These are phyloP conservation scores for Synanthedon formicaeformis DNA, from an alignment of 2,888 invertebrate species.

Conservation along the genomic window DNA sequence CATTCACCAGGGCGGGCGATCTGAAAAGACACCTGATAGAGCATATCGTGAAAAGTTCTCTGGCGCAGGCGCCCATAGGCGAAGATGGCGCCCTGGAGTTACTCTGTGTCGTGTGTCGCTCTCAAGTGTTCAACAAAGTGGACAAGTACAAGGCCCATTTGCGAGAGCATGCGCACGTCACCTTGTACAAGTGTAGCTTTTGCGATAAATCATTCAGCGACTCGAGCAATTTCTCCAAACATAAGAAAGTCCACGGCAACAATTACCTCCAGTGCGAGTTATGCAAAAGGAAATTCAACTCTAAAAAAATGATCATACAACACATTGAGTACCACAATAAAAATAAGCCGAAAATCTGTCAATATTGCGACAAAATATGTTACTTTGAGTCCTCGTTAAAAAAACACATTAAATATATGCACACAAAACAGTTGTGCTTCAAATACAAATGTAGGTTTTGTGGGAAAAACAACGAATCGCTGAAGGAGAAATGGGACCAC, in stretches of 20 bases:
- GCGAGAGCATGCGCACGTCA: constrained; percentile 58
- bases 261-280: constrained; percentile 53
- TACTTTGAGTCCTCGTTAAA: constrained; percentile 57
- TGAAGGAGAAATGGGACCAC: constrained; percentile 63
- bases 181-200: constrained; percentile 55
- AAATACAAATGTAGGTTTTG: constrained; percentile 49
- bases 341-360: constrained; percentile 37
- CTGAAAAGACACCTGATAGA: constrained; percentile 62
- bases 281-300: constrained; percentile 58
- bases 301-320: constrained; percentile 53
- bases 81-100: constrained; percentile 41
- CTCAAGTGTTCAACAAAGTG: constrained; percentile 38
- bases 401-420: constrained; percentile 47
- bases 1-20: constrained; percentile 54
- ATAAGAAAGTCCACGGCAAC: constrained; percentile 59
- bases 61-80: constrained; percentile 44
- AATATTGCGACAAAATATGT: constrained; percentile 39
- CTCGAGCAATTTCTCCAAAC: constrained; percentile 64
- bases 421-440: constrained; percentile 23
- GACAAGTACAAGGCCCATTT: constrained; percentile 60
- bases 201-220: constrained; percentile 64
- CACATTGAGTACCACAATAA: constrained; percentile 59
- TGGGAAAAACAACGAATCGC: constrained; percentile 27
- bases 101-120: constrained; percentile 46
- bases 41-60: constrained; percentile 50